Evolutionary conservation across 2,113 vertebrate genomes (phyloP), one percentile per base, ranked within the genome.

Genomic region (Ochotona princeps): DNA sequence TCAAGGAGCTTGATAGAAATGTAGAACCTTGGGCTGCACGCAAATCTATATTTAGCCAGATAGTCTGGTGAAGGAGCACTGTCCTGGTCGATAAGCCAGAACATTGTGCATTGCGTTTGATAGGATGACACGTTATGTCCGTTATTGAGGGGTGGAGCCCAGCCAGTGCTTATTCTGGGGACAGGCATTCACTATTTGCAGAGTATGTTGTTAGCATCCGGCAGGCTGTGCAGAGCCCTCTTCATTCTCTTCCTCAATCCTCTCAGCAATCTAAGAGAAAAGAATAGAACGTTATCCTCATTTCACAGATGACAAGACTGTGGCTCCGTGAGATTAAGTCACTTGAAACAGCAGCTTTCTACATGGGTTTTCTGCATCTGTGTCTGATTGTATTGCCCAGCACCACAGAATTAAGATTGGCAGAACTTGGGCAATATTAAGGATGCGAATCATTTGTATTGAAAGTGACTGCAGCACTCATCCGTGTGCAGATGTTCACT

Each of bases 221-320:
- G 47, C 74, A 66, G 26, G 72, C 51, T 72, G 2, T 26, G 47
- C 54, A 49, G 35, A 78, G 57, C 66, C 67, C 51, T 72, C 89
- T 70, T 0, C 26, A 1, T 72, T 76, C 81, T 80, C 80, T 81
- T 76, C 3, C 54, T 84, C 70, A n/a, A 65, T 79, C 63, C 72
- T 75, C 70, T 73, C 84, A 69, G 75, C 20, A 51, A 25, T 35
- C 89, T 44, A 69, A 78, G 87, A 84, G 72, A n/a, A 61, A 84
- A 67, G 35, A 54, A 32, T 5, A 65, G 63, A 70, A 35, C 28
- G 26, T 89, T 61, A 25, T n/a, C 69, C 72, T 87, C 73, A 69
- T 84, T 87, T 94, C 93, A 93, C 81, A 82, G 95, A 74, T 83
- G 67, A 66, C 75, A 76, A 87, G 35, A 87, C 78, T 88, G 73